Evolutionary conservation across 2,888 invertebrate genomes (phyloP), one percentile per base, ranked within the genome.

Genomic region (Ichneumoninae sp.): DNA sequence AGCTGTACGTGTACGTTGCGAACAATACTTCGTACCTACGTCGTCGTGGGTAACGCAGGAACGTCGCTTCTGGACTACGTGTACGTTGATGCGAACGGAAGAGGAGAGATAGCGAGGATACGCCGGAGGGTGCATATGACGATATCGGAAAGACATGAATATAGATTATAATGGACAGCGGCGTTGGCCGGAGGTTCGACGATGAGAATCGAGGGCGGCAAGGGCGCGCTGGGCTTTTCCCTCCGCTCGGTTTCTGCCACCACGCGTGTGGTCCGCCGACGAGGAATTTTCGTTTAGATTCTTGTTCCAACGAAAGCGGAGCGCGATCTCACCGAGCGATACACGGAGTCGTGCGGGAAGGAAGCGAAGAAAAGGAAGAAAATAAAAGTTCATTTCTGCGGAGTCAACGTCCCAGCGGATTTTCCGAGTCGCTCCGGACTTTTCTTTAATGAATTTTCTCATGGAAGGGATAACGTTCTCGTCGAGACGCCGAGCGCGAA

Each of bases 131-230:
- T 52, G 76, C 26, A 66, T 57, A 19, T 40, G 65, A 65, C 62
- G 78, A 82, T 86, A 85, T 85, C 70, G 86, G 78, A 85, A 86
- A 86, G 84, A 78, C 84, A 87, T 88, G 87, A 87, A 86, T 88
- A 86, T 82, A 88, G 84, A 87, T 87, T 83, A 87, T 86, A 82
- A 85, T 86, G 71, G 76, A 54, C 80, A 62, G 79, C 33, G 78
- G 57, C 71, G 82, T 60, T 52, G 78, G 70, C 57, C 52, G 36
- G 82, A 77, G 69, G 13, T 50, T 16, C 65, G 30, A 78, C 70
- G 77, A 60, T 72, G 78, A 69, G 74, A 82, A 82, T 81, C 75
- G 84, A 79, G 79, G 60, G 26, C 16, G 57, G 65, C 65, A 47
- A 47, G 26, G 22, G 13, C 47, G 22, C 33, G 62, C 33, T 36